Evolutionary conservation across 2,113 vertebrate species (phyloP), one percentile per base, ranked within the genome.

Genomic region (Syngnathoides biaculeatus): DNA sequence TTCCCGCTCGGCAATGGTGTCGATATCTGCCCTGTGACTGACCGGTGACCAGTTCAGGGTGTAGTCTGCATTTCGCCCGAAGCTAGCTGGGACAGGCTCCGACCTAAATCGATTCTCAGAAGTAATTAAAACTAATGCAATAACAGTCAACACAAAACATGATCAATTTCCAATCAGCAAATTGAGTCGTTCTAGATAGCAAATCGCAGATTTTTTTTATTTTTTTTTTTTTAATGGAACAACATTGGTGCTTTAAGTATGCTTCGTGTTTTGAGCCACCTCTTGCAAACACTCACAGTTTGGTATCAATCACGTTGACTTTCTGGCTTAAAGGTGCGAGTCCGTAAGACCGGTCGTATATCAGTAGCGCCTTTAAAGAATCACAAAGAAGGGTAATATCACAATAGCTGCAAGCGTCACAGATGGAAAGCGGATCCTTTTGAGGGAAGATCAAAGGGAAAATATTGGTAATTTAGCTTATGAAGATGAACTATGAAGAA

Each of bases 291-390:
- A 80, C 65, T 61, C 30, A 61, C 14, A 42, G 63, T 67, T 72
- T 24, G 43, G 59, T 71, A 79, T 86, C 73, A 80, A 82, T 86
- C 83, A 81, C 75, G 66, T 20, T 79, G 48, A 82, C 63, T 63
- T 59, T 26, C 30, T 66, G 52, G 81, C 79, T 86, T 58, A 68
- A 59, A 80, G 82, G 68, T 69, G 60, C 50, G 48, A 57, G 59
- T 48, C 63, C 42, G 52, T 39, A 69, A 20, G 60, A 70, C 15
- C 19, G 43, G 27, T 64, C 66, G 38, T 87, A 71, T 57, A 83
- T 81, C 74, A 80, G 62, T 8, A 53, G 59, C 57, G 55, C 19
- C 72, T 72, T 52, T 14, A 26, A 60, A 77, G 67, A 74, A 52
- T 24, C 30, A 40, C 26, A 65, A 70, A 10, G 15, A n/a, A 6